These are phyloP conservation scores for Bombus superbus DNA, from an alignment of 1,140 invertebrate genomes.

Conservation along the genomic window DNA sequence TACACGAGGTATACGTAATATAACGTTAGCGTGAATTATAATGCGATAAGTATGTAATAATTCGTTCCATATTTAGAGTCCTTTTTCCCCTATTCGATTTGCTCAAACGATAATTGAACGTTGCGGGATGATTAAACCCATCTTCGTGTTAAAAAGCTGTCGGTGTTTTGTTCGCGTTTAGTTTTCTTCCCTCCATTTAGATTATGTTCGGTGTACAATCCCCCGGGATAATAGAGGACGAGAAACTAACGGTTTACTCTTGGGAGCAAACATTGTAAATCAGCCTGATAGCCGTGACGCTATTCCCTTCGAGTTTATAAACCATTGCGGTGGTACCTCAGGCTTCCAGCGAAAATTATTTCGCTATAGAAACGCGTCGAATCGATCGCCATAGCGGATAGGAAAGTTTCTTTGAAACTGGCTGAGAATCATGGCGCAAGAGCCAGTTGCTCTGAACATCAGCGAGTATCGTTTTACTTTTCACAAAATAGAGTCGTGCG, in stretches of 20 bases:
- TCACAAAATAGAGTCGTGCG: too few species aligned
- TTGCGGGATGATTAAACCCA: neutral
- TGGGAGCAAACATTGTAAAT: slow-evolving; percentile 52
- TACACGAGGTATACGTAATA: too few species aligned
- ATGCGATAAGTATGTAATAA: neutral
- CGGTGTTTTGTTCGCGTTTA: neutral
- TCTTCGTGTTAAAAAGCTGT: neutral
- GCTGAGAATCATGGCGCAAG: neutral
- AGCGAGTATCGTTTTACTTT: too few species aligned
- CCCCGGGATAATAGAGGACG: slow-evolving; percentile 31
- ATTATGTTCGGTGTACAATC: slow-evolving; percentile 27
- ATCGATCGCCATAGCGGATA: neutral
- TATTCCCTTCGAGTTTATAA: slow-evolving; percentile 27
- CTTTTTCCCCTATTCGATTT: neutral
- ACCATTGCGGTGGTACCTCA: slow-evolving; percentile 1
- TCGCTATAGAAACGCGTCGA: neutral
- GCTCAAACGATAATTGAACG: neutral
- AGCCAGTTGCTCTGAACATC: too few species aligned
- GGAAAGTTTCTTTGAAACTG: neutral
- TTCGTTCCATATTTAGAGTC: neutral
- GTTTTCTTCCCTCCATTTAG: neutral
- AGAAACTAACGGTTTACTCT: slow-evolving; percentile 47
- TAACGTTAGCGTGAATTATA: too few species aligned
- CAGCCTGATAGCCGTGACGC: slow-evolving; percentile 21
- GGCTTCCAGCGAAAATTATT: slow-evolving; percentile 35